These are phyloP conservation scores for Cyrtonyx montezumae DNA, from an alignment of 2,113 vertebrate genomes.

Conservation along the genomic window DNA sequence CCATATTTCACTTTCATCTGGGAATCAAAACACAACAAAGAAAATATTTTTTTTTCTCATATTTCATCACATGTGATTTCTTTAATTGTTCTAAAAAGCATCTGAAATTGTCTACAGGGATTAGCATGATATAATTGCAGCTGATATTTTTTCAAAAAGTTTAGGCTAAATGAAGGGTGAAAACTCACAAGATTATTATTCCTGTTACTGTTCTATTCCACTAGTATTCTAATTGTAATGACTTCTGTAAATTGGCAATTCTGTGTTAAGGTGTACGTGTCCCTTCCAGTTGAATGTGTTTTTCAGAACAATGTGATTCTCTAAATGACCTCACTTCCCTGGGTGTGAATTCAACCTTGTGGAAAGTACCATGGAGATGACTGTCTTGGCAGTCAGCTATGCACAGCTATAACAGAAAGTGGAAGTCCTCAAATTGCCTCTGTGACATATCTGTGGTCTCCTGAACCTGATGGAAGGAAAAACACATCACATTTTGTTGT, in stretches of 20 bases:
- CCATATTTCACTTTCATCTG: not conserved
- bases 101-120: not conserved
- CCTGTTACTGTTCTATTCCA: not conserved
- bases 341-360: not conserved
- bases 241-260: not conserved
- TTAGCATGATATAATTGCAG: not conserved
- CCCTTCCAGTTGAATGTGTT: rapidly evolving
- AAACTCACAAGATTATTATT: not conserved
- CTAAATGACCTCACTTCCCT: not conserved
- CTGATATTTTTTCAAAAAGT: not conserved
- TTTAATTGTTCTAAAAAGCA: not conserved
- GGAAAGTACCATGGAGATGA: rapidly evolving
- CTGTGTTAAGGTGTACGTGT: rapidly evolving
- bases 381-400: not conserved
- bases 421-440: not conserved
- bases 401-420: not conserved
- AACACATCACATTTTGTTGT: not conserved
- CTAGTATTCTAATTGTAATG: not conserved
- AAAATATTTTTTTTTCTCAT: not conserved
- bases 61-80: not conserved
- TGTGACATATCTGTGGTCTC: not conserved
- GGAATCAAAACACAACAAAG: not conserved
- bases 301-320: not conserved
- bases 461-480: not conserved
- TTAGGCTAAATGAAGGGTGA: not conserved